Percentiles rank a stretch among this genome's conserved stretches.
phyloP scores from a whole-genome alignment of 2,113 vertebrate genomes.

The Neofelis nebulosa region DNA sequence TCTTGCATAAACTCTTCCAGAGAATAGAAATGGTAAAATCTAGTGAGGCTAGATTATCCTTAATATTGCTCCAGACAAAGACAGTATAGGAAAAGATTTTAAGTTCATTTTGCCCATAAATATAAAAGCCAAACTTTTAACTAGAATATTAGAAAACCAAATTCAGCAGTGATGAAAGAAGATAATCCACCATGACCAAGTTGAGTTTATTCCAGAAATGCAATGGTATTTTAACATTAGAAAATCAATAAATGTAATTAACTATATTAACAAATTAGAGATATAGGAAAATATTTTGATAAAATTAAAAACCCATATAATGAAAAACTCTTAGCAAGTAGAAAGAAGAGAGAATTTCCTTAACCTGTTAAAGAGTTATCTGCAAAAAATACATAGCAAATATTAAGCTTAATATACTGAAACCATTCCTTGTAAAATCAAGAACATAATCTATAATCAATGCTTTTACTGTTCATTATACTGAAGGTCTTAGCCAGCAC shows the following conservation, averaged over 20 bases:
- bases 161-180: neutral
- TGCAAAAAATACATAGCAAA: neutral
- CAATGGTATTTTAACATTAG: neutral
- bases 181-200: neutral
- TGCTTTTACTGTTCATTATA: neutral
- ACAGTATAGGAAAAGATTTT: neutral
- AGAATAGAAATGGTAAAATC: constrained; percentile 7
- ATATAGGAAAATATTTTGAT: neutral
- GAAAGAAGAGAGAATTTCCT: neutral
- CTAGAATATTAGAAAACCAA: neutral
- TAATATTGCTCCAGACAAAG: neutral
- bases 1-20: neutral
- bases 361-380: neutral
- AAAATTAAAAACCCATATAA: neutral
- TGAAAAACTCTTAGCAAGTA: neutral
- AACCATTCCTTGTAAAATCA: neutral
- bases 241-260: neutral
- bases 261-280: constrained; percentile 18
- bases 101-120: neutral
- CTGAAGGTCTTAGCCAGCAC: neutral
- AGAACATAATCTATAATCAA: neutral
- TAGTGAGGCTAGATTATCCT: neutral
- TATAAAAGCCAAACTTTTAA: neutral
- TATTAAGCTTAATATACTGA: neutral
- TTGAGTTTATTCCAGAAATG: neutral